Percentiles rank a stretch among this genome's conserved stretches.
phyloP scores from a whole-genome alignment of 2,888 invertebrate species.

The Antheraea yamamai region DNA sequence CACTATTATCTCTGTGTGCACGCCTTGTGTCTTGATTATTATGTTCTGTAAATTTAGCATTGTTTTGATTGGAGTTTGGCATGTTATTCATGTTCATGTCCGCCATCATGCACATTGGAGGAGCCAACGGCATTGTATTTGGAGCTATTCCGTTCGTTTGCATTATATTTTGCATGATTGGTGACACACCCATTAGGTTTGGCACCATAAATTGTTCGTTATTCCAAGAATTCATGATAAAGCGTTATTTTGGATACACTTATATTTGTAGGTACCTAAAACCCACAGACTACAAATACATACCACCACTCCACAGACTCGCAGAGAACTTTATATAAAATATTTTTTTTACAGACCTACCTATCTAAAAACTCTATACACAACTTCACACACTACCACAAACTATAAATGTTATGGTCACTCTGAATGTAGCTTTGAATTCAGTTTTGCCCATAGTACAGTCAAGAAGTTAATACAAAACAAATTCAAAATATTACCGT shows the following conservation, averaged over 20 bases:
- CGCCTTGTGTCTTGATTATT: not conserved
- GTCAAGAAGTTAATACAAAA: too few relatives aligned
- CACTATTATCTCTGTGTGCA: not conserved
- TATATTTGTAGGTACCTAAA: not conserved
- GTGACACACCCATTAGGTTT: constrained; percentile 35
- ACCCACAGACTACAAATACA: too few relatives aligned
- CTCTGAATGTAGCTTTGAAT: too few relatives aligned
- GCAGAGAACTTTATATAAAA: too few relatives aligned
- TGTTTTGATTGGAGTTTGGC: not conserved
- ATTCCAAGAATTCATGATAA: constrained; percentile 29
- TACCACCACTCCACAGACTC: too few relatives aligned
- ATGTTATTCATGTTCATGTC: constrained; percentile 12
- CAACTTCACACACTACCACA: too few relatives aligned
- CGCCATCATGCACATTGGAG: not conserved
- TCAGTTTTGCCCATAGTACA: too few relatives aligned
- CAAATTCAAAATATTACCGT: too few relatives aligned
- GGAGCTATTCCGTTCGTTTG: constrained; percentile 17
- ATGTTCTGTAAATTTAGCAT: not conserved
- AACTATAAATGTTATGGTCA: too few relatives aligned
- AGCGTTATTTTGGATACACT: not conserved
- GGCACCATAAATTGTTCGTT: constrained; percentile 36
- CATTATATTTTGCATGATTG: constrained; percentile 35
- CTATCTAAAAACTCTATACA: too few relatives aligned
- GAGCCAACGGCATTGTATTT: not conserved
- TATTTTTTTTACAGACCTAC: too few relatives aligned